Evolutionary conservation across 2,113 vertebrate species (phyloP).

Genomic region (Erinaceus europaeus): DNA sequence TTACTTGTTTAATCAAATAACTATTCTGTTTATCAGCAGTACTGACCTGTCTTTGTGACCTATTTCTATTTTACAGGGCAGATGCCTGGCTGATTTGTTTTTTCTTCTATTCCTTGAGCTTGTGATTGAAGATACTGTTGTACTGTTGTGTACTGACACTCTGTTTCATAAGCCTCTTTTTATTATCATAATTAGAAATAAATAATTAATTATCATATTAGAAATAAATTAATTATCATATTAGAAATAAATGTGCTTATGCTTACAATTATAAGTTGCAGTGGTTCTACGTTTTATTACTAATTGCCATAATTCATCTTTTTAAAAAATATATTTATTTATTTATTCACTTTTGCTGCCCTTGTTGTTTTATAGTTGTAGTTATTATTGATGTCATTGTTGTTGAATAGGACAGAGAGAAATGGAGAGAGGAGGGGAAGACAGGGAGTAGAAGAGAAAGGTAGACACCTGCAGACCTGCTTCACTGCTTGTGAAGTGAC

Average conservation of each 20-base stretch:
- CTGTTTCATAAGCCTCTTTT: neutral
- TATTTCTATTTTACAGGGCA: neutral
- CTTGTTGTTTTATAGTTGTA: too few relatives aligned
- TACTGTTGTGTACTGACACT: neutral
- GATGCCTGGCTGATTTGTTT: neutral
- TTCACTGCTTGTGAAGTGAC: too few relatives aligned
- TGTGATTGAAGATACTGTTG: neutral
- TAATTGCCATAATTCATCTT: neutral
- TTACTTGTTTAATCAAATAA: constrained; percentile 44
- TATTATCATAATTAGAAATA: neutral
- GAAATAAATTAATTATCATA: too few relatives aligned
- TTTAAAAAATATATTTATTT: too few relatives aligned
- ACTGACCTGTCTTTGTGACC: constrained; percentile 29
- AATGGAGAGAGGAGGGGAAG: too few relatives aligned
- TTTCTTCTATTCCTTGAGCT: neutral
- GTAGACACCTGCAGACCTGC: too few relatives aligned
- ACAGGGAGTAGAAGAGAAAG: too few relatives aligned
- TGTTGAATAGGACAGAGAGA: too few relatives aligned
- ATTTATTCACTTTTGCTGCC: too few relatives aligned
- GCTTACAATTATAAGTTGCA: neutral
- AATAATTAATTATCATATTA: neutral
- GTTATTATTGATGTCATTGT: too few relatives aligned
- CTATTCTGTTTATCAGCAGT: neutral
- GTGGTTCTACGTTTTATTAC: neutral
- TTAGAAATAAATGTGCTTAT: neutral